These are phyloP conservation scores for Idaea straminata DNA, from an alignment of 2,888 invertebrate genomes.

Conservation along the genomic window DNA sequence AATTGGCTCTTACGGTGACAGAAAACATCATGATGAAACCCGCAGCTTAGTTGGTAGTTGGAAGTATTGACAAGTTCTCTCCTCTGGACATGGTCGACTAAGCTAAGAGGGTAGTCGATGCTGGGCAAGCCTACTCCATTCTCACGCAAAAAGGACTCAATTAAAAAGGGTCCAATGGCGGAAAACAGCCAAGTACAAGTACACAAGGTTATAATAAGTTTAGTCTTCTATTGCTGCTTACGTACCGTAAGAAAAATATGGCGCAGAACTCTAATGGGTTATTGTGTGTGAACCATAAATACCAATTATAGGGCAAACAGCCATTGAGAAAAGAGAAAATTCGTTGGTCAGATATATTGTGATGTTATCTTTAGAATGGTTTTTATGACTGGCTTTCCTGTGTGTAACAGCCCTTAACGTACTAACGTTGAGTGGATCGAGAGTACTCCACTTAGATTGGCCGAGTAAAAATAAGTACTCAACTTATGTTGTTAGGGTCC, in stretches of 20 bases:
- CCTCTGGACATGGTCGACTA: too few relatives aligned
- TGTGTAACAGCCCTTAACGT: constrained; percentile 34
- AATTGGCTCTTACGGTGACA: too few relatives aligned
- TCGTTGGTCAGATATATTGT: constrained; percentile 36
- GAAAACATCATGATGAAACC: too few relatives aligned
- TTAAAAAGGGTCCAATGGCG: too few relatives aligned
- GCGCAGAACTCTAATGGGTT: constrained; percentile 49
- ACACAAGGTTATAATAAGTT: constrained; percentile 36
- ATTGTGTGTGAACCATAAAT: constrained; percentile 58
- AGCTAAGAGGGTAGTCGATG: too few relatives aligned
- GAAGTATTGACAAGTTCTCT: too few relatives aligned
- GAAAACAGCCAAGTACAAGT: too few relatives aligned
- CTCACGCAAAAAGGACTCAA: too few relatives aligned
- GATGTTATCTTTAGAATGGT: constrained; percentile 36
- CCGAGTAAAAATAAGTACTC: neutral
- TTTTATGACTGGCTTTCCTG: constrained; percentile 35
- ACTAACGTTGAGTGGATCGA: constrained; percentile 17
- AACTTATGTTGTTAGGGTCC: neutral
- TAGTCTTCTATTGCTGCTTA: constrained; percentile 34
- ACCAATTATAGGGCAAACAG: constrained; percentile 47
- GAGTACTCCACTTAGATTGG: constrained; percentile 12
- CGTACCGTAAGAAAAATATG: constrained; percentile 42
- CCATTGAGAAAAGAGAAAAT: constrained; percentile 22
- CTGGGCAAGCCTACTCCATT: too few relatives aligned
- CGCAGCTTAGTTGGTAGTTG: too few relatives aligned